Evolutionary conservation across 2,113 vertebrate genomes (phyloP).

Genomic region (Rissa tridactyla): DNA sequence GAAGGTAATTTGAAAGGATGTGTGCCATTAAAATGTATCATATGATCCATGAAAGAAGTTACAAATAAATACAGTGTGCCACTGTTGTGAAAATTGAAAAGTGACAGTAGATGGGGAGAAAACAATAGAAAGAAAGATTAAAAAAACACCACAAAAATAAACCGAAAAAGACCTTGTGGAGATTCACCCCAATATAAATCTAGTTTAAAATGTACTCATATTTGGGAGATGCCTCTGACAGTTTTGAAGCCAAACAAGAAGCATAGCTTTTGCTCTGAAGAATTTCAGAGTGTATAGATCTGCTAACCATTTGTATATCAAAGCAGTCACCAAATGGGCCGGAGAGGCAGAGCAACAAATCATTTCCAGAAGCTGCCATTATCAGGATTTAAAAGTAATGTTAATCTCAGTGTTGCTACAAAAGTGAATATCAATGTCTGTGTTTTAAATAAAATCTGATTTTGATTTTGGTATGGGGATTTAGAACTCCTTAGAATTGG

Average conservation of each 20-base stretch:
- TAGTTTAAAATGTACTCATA: background rate
- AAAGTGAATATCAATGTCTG: slow-evolving; percentile 15
- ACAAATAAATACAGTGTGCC: background rate
- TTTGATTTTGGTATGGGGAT: background rate
- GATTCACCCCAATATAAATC: background rate
- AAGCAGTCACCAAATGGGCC: background rate
- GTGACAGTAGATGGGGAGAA: background rate
- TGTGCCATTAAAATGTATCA: background rate
- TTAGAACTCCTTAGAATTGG: background rate
- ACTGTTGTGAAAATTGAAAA: background rate
- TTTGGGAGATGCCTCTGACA: slow-evolving; percentile 19
- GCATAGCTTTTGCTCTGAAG: background rate
- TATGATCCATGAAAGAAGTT: background rate
- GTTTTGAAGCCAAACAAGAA: background rate
- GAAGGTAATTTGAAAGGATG: background rate
- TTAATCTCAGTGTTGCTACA: slow-evolving; percentile 6
- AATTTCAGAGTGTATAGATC: slow-evolving; percentile 8
- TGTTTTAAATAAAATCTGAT: slow-evolving; percentile 37
- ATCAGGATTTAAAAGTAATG: background rate
- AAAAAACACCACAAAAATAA: background rate
- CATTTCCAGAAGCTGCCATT: slow-evolving; percentile 42
- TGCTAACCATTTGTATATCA: slow-evolving; percentile 51
- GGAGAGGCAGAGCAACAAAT: slow-evolving; percentile 21
- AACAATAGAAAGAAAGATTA: background rate
- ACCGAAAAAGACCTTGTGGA: background rate